Conservation (phyloP, 2,113 vertebrate genomes). For the Rhynchopsitta pachyrhyncha region DNA sequence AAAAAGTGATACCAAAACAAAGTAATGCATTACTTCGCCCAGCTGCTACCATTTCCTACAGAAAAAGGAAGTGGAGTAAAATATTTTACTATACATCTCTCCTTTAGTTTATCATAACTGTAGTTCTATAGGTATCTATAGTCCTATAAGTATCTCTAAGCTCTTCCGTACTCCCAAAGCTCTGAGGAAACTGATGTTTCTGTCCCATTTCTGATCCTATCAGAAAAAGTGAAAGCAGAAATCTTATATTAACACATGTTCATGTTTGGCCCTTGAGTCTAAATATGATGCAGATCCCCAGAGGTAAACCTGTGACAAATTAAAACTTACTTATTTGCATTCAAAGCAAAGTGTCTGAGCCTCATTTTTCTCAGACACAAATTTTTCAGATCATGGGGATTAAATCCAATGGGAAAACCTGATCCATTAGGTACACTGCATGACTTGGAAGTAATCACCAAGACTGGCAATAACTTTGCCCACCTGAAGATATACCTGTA, state of each 20-base stretch:
- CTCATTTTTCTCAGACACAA: not conserved
- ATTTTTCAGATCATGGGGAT: not conserved
- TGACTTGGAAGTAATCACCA: not conserved
- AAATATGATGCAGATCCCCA: not conserved
- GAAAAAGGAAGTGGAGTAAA: not conserved
- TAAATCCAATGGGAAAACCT: not conserved
- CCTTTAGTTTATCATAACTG: not conserved
- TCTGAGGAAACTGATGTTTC: not conserved
- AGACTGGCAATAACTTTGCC: not conserved
- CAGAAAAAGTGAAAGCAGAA: not conserved
- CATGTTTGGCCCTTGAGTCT: not conserved
- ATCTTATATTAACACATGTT: not conserved
- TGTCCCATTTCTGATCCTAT: not conserved
- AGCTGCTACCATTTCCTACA: not conserved
- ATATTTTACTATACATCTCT: not conserved
- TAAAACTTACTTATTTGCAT: not conserved
- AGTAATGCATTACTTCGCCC: not conserved
- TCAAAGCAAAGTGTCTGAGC: conserved; percentile 4
- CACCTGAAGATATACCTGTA: not conserved
- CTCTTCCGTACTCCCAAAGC: not conserved
- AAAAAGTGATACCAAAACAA: not conserved
- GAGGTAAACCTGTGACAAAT: not conserved
- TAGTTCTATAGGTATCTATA: not conserved
- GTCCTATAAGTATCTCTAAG: not conserved
- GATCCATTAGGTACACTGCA: not conserved